These are phyloP conservation scores for Agapetus fuscipes DNA, from an alignment of 2,888 invertebrate species.

Conservation along the genomic window DNA sequence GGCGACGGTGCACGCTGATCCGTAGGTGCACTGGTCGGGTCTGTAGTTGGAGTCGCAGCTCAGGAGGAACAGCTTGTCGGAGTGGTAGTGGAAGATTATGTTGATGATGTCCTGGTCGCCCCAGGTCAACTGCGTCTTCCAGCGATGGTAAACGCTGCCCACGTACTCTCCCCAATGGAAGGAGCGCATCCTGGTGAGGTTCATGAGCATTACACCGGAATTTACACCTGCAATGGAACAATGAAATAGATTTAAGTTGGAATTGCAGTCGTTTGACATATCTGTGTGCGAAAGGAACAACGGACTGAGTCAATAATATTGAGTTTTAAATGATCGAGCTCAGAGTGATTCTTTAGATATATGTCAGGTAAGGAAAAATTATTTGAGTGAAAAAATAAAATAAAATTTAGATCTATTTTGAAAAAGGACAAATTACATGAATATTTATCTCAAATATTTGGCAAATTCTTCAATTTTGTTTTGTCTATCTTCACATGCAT, in stretches of 20 bases:
- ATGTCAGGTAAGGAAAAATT: slow-evolving; percentile 2
- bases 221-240: slow-evolving; percentile 73
- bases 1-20: slow-evolving; percentile 72
- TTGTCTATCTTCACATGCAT: too few species aligned
- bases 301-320: too few species aligned
- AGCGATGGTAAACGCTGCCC: slow-evolving; percentile 74
- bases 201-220: slow-evolving; percentile 97
- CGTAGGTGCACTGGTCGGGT: slow-evolving; percentile 94
- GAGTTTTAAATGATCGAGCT: too few species aligned
- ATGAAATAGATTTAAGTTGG: too few species aligned
- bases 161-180: slow-evolving; percentile 82
- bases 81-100: slow-evolving; percentile 76
- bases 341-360: too few species aligned
- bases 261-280: too few species aligned
- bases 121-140: slow-evolving; percentile 82
- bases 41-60: slow-evolving; percentile 87
- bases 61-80: slow-evolving; percentile 67
- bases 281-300: too few species aligned
- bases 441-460: too few species aligned
- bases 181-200: slow-evolving; percentile 79
- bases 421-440: slow-evolving; percentile 1
- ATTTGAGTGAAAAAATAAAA: slow-evolving; percentile 3
- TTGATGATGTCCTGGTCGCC: slow-evolving; percentile 95
- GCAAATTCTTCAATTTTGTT: too few species aligned
- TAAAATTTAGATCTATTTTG: too few species aligned